Percentiles rank a stretch among this genome's conserved stretches.
These are phyloP conservation scores for Drosophila aff. DNA, from an alignment of 1,140 invertebrate genomes.

Conservation along the genomic window DNA sequence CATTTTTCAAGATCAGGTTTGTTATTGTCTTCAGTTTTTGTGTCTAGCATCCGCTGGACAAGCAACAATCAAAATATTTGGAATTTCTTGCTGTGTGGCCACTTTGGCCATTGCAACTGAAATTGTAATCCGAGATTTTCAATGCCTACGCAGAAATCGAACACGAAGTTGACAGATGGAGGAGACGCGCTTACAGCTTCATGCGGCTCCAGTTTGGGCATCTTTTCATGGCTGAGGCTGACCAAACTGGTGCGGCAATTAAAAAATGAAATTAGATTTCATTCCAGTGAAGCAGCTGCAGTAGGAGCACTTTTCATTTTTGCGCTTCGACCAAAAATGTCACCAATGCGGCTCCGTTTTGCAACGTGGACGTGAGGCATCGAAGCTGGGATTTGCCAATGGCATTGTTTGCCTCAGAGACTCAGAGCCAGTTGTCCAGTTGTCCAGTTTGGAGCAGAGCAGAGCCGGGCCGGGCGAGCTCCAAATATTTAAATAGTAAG, in stretches of 20 bases:
- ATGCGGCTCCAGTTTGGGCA: conserved; percentile 37
- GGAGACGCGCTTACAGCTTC: conserved; percentile 17
- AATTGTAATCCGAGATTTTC: conserved; percentile 24
- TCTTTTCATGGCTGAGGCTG: conserved; percentile 4
- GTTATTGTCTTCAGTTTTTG: not conserved
- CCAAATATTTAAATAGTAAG: conserved; percentile 46
- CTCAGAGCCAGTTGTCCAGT: conserved; percentile 23
- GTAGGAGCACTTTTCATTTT: conserved; percentile 70
- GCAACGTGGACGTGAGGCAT: conserved; percentile 26
- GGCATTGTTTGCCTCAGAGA: conserved; percentile 47
- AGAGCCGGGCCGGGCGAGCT: conserved; percentile 20
- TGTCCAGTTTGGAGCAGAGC: conserved; percentile 27
- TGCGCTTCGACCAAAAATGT: conserved; percentile 43
- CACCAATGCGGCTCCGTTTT: conserved; percentile 41
- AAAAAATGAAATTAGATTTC: conserved; percentile 81
- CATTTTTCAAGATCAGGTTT: conserved; percentile 11
- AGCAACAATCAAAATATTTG: conserved; percentile 18
- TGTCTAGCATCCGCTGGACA: conserved; percentile 4
- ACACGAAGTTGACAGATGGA: conserved; percentile 34
- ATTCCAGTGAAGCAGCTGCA: conserved; percentile 56
- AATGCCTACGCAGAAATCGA: conserved; percentile 44
- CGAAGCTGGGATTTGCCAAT: conserved; percentile 43
- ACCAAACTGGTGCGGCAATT: conserved; percentile 52
- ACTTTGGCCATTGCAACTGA: conserved; percentile 5
- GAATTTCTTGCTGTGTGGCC: conserved; percentile 24